Evolutionary conservation across 1,140 invertebrate species (phyloP).

Genomic region (Ditylenchus dipsaci): DNA sequence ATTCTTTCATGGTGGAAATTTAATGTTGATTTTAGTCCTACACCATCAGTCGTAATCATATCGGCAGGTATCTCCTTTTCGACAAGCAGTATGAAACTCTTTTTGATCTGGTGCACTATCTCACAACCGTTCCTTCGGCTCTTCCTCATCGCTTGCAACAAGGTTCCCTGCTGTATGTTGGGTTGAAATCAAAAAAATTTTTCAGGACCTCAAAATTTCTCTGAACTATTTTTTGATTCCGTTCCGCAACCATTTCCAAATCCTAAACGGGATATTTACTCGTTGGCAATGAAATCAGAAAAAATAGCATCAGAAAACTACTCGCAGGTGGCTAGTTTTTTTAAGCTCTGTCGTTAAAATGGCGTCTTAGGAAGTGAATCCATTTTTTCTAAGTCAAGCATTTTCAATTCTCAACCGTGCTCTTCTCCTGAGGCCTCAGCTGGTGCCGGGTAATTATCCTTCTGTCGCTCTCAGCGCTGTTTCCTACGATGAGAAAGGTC

Average conservation of each 20-base stretch:
- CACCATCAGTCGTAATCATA: background rate
- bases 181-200: background rate
- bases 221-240: background rate
- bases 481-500: background rate
- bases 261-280: background rate
- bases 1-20: no score
- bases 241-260: background rate
- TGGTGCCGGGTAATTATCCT: background rate
- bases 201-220: no score
- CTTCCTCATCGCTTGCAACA: background rate
- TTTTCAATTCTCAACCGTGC: background rate
- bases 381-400: background rate
- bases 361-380: background rate
- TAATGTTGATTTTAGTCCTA: background rate
- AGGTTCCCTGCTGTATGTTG: background rate
- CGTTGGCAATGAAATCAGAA: background rate
- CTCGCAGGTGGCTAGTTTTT: background rate
- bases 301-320: background rate
- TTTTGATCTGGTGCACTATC: background rate
- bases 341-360: no score
- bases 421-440: background rate
- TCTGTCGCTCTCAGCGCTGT: background rate
- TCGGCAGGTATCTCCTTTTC: background rate
- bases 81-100: background rate
- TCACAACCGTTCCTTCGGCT: background rate